A percentile compares a stretch with the other conserved stretches of the same genome.
Evolutionary conservation across 2,113 vertebrate species (phyloP).

Genomic region (Cygnus buccinator): DNA sequence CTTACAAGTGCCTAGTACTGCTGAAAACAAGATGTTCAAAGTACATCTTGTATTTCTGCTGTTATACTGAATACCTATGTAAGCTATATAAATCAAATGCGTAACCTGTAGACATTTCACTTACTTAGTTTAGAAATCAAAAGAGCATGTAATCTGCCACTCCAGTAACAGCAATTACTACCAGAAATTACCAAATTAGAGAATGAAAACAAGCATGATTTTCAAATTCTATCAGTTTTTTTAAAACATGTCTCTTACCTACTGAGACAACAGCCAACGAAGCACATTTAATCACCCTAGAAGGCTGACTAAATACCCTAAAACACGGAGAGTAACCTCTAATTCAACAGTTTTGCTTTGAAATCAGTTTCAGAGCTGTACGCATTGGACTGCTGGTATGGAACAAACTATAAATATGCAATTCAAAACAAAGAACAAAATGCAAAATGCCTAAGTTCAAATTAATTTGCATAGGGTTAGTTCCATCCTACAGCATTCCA

Average conservation of each 20-base stretch:
- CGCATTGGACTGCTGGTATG: too few species aligned
- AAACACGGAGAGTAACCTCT: not conserved
- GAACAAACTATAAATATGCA: not conserved
- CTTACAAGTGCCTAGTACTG: not conserved
- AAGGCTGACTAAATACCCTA: not conserved
- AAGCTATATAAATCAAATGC: not conserved
- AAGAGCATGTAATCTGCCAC: not conserved
- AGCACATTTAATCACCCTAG: not conserved
- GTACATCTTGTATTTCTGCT: not conserved
- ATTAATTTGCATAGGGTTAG: not conserved
- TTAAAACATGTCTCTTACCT: not conserved
- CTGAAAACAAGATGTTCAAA: not conserved
- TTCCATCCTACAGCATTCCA: not conserved
- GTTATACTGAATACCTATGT: not conserved
- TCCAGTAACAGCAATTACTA: not conserved
- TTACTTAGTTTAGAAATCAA: not conserved
- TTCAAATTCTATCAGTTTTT: not conserved
- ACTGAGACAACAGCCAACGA: not conserved
- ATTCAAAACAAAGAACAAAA: not conserved
- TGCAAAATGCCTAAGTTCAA: not conserved
- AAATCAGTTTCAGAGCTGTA: not conserved
- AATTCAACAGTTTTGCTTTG: not conserved
- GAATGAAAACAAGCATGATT: not conserved
- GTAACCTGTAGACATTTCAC: not conserved
- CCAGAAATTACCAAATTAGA: not conserved